Percentiles rank a stretch among this genome's conserved stretches.
phyloP scores from a whole-genome alignment of 37 sponge, comb jelly and placozoan genomes.

The Diacarnus erythraeanus region DNA sequence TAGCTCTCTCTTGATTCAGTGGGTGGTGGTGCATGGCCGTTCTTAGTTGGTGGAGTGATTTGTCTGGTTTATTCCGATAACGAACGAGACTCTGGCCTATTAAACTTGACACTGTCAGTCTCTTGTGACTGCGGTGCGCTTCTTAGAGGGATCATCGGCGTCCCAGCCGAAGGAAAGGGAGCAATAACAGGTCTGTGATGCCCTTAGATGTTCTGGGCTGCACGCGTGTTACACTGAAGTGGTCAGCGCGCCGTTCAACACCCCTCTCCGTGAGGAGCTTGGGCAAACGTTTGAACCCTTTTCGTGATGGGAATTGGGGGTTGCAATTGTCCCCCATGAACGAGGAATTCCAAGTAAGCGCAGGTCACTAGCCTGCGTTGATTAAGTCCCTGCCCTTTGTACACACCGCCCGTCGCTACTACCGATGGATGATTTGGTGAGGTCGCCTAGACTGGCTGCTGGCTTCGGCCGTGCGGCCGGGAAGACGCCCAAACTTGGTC shows the following conservation, averaged over 20 bases:
- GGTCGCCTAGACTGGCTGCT: constrained; percentile 64
- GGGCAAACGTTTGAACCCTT: constrained; percentile 74
- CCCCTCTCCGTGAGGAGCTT: constrained; percentile 70
- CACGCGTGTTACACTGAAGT: constrained; percentile 85
- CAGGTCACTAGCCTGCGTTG: constrained; percentile 69
- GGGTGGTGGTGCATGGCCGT: constrained; percentile 95
- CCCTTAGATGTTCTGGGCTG: constrained; percentile 87
- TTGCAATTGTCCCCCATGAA: constrained; percentile 76
- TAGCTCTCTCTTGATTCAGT: constrained; percentile 93
- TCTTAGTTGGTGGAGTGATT: constrained; percentile 95
- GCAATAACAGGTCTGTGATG: constrained; percentile 77
- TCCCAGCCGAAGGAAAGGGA: constrained; percentile 51
- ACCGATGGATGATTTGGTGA: constrained; percentile 93
- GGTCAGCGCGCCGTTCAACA: constrained; percentile 73
- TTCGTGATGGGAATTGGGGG: constrained; percentile 79
- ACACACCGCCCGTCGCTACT: constrained; percentile 95
- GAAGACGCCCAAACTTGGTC: constrained; percentile 73
- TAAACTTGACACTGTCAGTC: constrained; percentile 70
- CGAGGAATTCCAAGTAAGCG: constrained; percentile 66
- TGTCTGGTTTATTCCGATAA: constrained; percentile 93
- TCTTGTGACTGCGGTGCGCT: constrained; percentile 51
- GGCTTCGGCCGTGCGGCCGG: constrained; percentile 28
- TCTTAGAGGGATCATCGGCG: constrained; percentile 79
- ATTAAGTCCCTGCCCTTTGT: constrained; percentile 92
- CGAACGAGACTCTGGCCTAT: constrained; percentile 90